Conservation (phyloP, 2,888 invertebrate species). For the Ormyrus pomaceus region DNA sequence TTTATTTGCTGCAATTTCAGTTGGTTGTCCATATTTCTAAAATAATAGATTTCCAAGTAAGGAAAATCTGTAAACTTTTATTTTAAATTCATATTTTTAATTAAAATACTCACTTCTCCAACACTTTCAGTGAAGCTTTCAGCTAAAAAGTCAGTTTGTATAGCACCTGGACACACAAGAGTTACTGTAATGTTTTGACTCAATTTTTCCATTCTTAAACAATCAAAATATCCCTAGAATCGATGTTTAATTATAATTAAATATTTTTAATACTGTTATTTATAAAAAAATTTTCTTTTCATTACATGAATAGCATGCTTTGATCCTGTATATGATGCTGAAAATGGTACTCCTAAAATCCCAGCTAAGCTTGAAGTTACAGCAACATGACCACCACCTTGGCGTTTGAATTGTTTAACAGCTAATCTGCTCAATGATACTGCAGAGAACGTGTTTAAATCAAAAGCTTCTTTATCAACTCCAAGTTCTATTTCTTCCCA, state of each 20-base stretch:
- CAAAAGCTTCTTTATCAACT: slow-evolving; percentile 86
- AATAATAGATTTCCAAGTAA: slow-evolving; percentile 51
- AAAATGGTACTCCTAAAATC: slow-evolving; percentile 81
- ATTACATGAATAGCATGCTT: slow-evolving; percentile 87
- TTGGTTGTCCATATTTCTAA: slow-evolving; percentile 73
- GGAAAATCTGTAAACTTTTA: neutral
- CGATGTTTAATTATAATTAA: slow-evolving; percentile 8
- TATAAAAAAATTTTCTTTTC: slow-evolving; percentile 44
- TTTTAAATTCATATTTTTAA: slow-evolving; percentile 12
- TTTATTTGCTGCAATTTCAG: slow-evolving; percentile 76
- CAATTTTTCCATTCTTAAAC: slow-evolving; percentile 80
- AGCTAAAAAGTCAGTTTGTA: slow-evolving; percentile 82
- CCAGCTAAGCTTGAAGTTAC: slow-evolving; percentile 87
- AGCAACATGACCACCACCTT: slow-evolving; percentile 82
- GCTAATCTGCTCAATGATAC: slow-evolving; percentile 84
- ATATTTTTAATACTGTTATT: neutral
- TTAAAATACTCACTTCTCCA: slow-evolving; percentile 77
- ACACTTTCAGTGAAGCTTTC: slow-evolving; percentile 82
- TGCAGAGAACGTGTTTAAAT: slow-evolving; percentile 86
- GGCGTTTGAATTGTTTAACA: slow-evolving; percentile 80
- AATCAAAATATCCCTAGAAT: slow-evolving; percentile 83
- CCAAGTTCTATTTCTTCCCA: slow-evolving; percentile 84
- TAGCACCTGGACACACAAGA: slow-evolving; percentile 86
- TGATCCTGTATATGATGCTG: slow-evolving; percentile 83
- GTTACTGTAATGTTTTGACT: slow-evolving; percentile 81